Evolutionary conservation across 2,797 vertebrate genomes (phyloP), one percentile per base, ranked within the genome.

Genomic region (Sebastes ruberrimus): DNA sequence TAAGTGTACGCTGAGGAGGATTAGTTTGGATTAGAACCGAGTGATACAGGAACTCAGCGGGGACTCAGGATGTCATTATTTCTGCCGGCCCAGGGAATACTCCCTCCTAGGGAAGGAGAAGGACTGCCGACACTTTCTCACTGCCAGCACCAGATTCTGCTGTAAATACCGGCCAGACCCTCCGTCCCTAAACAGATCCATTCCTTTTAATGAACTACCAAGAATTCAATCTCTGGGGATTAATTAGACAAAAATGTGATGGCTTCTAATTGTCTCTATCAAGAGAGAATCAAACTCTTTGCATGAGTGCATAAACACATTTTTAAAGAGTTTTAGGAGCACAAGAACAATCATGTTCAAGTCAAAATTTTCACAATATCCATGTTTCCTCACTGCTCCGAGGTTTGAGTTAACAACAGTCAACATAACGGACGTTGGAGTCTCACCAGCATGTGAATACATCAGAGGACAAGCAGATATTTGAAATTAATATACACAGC

Each of bases 51-150:
- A 91, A 88, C 81, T 91, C 91, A 79, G 88, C 70, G 59, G 90
- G 91, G 83, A 88, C 33, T 86, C 88, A 86, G 89, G 90, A 92
- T 86, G 92, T 88, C 76, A 88, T 90, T 90, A 88, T 88, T 85
- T 80, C 81, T 80, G 74, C 68, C 60, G 71, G 71, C 80, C 71
- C 66, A 30, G 85, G 89, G 80, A 87, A 83, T 16, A 25, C 30
- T 70, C 66, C 82, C 81, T 82, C 56, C 76, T 6, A 38, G n/a
- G 49, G 49, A 79, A 69, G 38, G 38, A 42, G 57, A 65, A 71
- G 61, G 61, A 76, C 84, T 62, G 74, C 72, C 69, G 72, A 49
- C 62, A 73, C 61, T 35, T 68, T 22, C 13, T 59, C 42, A 23
- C 42, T 13, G 61, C 80, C 74, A 75, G 70, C 64, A 69, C 33